Conservation (phyloP, 2,888 invertebrate species). For the Lasioglossum marginatum region DNA sequence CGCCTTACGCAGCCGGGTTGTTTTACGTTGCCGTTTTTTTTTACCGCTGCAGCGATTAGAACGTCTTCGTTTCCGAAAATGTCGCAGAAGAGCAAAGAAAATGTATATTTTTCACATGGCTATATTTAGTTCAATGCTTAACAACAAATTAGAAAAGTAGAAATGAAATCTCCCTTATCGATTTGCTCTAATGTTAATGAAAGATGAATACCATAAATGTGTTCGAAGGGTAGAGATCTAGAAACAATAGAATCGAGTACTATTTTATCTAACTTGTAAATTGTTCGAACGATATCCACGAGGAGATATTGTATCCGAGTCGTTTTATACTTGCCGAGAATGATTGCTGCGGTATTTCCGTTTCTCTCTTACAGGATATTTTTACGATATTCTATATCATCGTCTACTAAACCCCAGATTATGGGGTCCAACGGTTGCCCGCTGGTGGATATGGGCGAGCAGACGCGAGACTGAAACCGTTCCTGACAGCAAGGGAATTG, state of each 20-base stretch:
- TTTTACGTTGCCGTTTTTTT: background rate
- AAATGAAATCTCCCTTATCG: too few species aligned
- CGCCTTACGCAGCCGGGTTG: too few species aligned
- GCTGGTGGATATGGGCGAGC: background rate
- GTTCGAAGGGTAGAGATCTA: background rate
- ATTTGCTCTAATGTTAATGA: too few species aligned
- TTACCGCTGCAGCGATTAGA: background rate
- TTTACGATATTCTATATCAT: slow-evolving; percentile 8
- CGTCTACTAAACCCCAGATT: background rate
- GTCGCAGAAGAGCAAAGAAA: background rate
- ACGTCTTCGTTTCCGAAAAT: background rate
- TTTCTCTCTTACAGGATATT: background rate
- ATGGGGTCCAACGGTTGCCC: background rate
- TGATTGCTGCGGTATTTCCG: background rate
- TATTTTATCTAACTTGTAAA: background rate
- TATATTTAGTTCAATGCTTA: too few species aligned
- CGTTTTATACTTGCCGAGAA: background rate
- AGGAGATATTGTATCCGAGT: background rate
- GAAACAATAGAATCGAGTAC: background rate
- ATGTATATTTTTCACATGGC: background rate
- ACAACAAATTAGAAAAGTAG: too few species aligned
- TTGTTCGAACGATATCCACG: background rate
- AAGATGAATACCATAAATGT: background rate
- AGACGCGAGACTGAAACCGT: background rate
- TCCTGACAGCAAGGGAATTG: slow-evolving; percentile 2